A percentile compares a stretch with the other conserved stretches of the same genome.
phyloP scores from a whole-genome alignment of 2,113 vertebrate genomes.

The Perccottus glenii region DNA sequence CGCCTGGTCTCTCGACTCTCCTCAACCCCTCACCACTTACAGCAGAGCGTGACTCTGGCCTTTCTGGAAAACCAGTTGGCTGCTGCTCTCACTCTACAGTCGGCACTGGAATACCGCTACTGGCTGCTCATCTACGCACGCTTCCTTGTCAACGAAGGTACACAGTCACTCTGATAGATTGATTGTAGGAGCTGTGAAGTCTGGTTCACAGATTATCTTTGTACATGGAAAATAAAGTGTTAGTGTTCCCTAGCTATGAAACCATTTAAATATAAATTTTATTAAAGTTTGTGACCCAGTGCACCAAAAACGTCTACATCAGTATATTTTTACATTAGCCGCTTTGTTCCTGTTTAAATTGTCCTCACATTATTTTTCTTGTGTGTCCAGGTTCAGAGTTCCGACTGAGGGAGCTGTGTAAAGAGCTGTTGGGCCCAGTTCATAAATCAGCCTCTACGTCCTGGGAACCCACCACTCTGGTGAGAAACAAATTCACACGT shows the following conservation, averaged over 20 bases:
- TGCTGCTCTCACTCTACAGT: slow-evolving; percentile 87
- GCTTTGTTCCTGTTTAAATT: background rate
- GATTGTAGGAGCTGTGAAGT: too few relatives aligned
- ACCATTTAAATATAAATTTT: too few relatives aligned
- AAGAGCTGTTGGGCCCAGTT: slow-evolving; percentile 95
- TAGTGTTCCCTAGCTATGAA: too few relatives aligned
- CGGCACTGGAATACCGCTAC: slow-evolving; percentile 91
- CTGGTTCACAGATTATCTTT: too few relatives aligned
- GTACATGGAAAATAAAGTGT: too few relatives aligned
- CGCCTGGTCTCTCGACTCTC: slow-evolving; percentile 92
- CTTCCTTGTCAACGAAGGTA: slow-evolving; percentile 98
- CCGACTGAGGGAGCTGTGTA: slow-evolving; percentile 92
- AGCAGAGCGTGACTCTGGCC: slow-evolving; percentile 92
- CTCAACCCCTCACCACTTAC: slow-evolving; percentile 91
- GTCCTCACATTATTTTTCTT: background rate
- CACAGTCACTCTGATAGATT: background rate
- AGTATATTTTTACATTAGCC: too few relatives aligned
- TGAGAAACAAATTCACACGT: slow-evolving; percentile 59
- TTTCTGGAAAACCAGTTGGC: slow-evolving; percentile 97
- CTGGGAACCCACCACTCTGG: slow-evolving; percentile 93
- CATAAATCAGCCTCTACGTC: slow-evolving; percentile 89
- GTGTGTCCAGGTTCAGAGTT: slow-evolving; percentile 87
- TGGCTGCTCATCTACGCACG: slow-evolving; percentile 97
- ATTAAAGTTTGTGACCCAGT: too few relatives aligned
- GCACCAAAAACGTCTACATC: too few relatives aligned